Evolutionary conservation across 2,113 vertebrate species (phyloP), one percentile per base, ranked within the genome.

Genomic region (Collichthys lucidus): DNA sequence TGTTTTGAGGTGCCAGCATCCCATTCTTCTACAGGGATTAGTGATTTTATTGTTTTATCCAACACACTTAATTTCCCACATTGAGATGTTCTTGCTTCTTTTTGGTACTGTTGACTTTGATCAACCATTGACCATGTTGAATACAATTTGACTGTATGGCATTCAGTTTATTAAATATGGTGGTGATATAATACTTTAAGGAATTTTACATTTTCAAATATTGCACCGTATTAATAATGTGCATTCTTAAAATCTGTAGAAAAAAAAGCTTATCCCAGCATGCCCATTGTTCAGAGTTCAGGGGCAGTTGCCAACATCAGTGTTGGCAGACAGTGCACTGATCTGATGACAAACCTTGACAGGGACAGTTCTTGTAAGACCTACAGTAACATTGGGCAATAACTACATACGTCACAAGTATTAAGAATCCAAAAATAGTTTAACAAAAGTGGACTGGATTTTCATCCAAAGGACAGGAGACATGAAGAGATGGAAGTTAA

Each of bases 401-500:
- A 12, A 12, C 20, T 49, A 10, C 26, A 10, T 60, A 40, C 35
- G 7, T 44, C 22, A 46, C 0, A 0, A n/a, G n/a, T 50, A 70
- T 26, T 20, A 29, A 29, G 56, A 29, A 47, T 64, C 17, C 2
- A 19, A 26, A 60, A 69, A 44, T 0, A 1, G 42, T 50, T 55
- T 55, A 42, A 24, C 31, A 11, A 16, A 59, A 24, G 49, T 63
- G 24, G 22, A 57, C 5, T 15, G 31, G 47, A 66, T 20, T 26
- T 56, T 5, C 11, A 42, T 60, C 29, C 20, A 68, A 61, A 66
- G 24, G 40, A 42, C 12, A 24, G 60, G 0, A 22, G 3, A 22
- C 69, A 24, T 31, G 19, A 29, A 49, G 15, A 46, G 17, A 60
- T 53, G 11, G 57, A 46, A 76, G 50, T 19, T 68, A 74, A 75